A percentile compares a stretch with the other conserved stretches of the same genome.
Evolutionary conservation across 2,888 invertebrate genomes (phyloP).

Genomic region (Eulithis testata): DNA sequence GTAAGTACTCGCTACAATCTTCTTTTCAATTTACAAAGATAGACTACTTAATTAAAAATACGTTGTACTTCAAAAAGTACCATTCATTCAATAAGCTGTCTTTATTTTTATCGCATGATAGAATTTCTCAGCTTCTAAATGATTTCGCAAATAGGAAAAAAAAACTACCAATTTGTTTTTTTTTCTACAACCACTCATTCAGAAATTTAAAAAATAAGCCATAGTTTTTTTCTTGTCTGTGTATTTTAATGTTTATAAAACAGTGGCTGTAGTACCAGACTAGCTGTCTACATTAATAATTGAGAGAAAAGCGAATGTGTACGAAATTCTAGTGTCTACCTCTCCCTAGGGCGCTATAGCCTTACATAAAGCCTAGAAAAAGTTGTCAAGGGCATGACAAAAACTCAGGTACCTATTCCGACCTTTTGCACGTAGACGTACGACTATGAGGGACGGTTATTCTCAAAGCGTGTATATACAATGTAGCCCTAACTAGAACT

Average conservation of each 20-base stretch:
- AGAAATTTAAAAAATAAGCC: conserved; percentile 3
- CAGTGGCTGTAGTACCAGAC: not conserved
- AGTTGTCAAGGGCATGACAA: conserved; percentile 15
- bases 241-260: not conserved
- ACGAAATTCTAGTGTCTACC: not conserved
- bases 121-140: too few relatives aligned
- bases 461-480: not conserved
- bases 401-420: not conserved
- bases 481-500: too few relatives aligned
- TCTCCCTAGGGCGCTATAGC: conserved; percentile 13
- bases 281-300: conserved; percentile 7
- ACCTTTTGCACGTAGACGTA: not conserved
- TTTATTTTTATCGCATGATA: too few relatives aligned
- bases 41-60: too few relatives aligned
- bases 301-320: not conserved
- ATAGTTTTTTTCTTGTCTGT: conserved; percentile 4
- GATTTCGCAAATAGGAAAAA: too few relatives aligned
- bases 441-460: not conserved
- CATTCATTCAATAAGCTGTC: too few relatives aligned
- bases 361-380: conserved; percentile 11
- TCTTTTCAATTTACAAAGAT: not conserved
- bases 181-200: not conserved
- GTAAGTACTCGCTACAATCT: too few relatives aligned
- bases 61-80: too few relatives aligned
- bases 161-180: too few relatives aligned